Evolutionary conservation across 2,797 vertebrate genomes (phyloP), one percentile per base, ranked within the genome.

Genomic region (Babyrousa celebensis): DNA sequence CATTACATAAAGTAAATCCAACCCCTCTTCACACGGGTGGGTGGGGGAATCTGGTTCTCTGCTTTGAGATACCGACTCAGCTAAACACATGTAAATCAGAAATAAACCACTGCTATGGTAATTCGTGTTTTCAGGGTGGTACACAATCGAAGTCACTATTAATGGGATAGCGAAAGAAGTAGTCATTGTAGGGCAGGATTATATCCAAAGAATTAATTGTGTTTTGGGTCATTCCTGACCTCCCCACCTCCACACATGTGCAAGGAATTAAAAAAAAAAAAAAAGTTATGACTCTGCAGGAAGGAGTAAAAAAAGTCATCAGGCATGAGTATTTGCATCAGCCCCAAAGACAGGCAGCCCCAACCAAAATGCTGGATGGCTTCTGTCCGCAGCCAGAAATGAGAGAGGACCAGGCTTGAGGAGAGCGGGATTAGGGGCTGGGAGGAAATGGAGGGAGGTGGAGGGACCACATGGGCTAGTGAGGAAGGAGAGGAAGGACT

Each of bases 111-210:
- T 40, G 11, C 32, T 17, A 29, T 0, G 20, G 60, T 68, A 20
- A 62, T 65, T 56, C 2, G 1, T 23, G 29, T 68, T 63, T 72
- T 60, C 63, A 18, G 10, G 5, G 17, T 54, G 67, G 20, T 32
- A 23, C 2, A 0, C 1, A 36, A n/a, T 48, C 52, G 14, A 32
- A 16, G 48, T 78, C 36, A 43, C 21, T 3, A 7, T 12, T 43
- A n/a, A 2, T 8, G 67, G 14, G 27, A 23, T 25, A 12, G 11
- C 43, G 60, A 48, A 58, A 15, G 71, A 12, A 60, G 15, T 58
- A 72, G 23, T 29, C 11, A 1, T 48, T 3, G 23, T 3, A 0
- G 10, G 16, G 12, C 43, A 40, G n/a, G 27, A 20, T 77, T 36
- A 8, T 1, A 12, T 18, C 67, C 32, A 23, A 72, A 80, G 32